Percentiles rank a stretch among this genome's conserved stretches.
Evolutionary conservation across 2,888 invertebrate species (phyloP).

Genomic region (Amphimallon solstitiale): DNA sequence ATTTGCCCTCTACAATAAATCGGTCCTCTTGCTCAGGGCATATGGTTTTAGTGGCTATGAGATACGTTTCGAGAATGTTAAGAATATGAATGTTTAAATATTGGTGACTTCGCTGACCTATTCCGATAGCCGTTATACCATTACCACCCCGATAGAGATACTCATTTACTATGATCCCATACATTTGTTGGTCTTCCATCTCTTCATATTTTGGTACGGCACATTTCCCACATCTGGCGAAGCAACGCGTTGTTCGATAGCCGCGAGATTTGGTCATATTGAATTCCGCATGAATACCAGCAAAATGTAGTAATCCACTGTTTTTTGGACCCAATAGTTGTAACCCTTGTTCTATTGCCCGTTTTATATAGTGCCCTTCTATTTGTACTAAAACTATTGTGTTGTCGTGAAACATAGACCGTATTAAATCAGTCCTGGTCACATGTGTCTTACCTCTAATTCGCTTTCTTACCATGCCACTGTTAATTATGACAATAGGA

Average conservation of each 20-base stretch:
- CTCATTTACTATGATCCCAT: conserved; percentile 72
- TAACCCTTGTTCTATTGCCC: conserved; percentile 58
- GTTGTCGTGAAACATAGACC: conserved; percentile 81
- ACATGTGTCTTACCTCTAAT: conserved; percentile 69
- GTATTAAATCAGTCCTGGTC: conserved; percentile 76
- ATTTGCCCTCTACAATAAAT: too few species aligned
- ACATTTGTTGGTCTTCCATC: conserved; percentile 67
- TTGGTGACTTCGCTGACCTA: conserved; percentile 9
- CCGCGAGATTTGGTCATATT: conserved; percentile 71
- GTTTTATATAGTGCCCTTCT: conserved; percentile 71
- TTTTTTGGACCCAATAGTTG: conserved; percentile 56
- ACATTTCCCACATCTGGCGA: conserved; percentile 76
- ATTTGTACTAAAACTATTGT: conserved; percentile 71
- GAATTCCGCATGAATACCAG: conserved; percentile 78
- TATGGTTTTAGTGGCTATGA: too few species aligned
- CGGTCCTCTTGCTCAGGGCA: too few species aligned
- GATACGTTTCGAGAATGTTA: too few species aligned
- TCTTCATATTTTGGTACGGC: conserved; percentile 68
- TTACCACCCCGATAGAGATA: conserved; percentile 63
- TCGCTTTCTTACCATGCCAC: conserved; percentile 80
- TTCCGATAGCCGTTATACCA: conserved; percentile 67
- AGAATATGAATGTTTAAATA: neutral
- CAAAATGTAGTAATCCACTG: conserved; percentile 81
- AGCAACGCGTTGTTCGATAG: conserved; percentile 70
- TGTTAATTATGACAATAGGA: conserved; percentile 78